Conservation (phyloP, 2,888 invertebrate genomes). For the Protonemura montana region DNA sequence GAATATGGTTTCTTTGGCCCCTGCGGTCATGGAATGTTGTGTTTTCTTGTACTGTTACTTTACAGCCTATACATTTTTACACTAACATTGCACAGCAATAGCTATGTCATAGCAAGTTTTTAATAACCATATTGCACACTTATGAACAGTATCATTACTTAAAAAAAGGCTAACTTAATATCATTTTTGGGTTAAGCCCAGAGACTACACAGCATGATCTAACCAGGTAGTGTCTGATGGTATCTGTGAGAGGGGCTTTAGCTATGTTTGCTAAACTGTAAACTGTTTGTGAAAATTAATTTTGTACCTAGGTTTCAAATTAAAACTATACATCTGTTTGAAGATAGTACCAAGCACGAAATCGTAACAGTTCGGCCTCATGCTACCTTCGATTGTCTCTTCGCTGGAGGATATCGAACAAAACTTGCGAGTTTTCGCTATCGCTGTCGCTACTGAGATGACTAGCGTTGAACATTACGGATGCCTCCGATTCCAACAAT, state of each 20-base stretch:
- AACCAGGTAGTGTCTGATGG: no score
- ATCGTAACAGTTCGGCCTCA: not conserved
- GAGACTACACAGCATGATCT: no score
- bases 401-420: constrained; percentile 45
- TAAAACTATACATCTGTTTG: not conserved
- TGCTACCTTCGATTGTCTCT: constrained; percentile 46
- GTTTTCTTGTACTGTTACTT: not conserved
- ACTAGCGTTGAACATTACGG: constrained; percentile 38
- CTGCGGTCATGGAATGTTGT: constrained; percentile 14
- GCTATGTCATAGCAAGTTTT: not conserved
- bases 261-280: no score
- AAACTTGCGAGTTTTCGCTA: constrained; percentile 42
- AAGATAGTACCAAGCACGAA: not conserved
- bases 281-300: no score
- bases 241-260: no score
- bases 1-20: constrained; percentile 8
- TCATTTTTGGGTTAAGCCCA: no score
- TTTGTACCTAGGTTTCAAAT: no score
- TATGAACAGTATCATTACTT: no score
- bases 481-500: constrained; percentile 44
- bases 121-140: no score
- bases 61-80: not conserved
- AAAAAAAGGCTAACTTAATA: no score
- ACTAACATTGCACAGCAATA: not conserved
- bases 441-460: constrained; percentile 43